Evolutionary conservation across 2,113 vertebrate species (phyloP).

Genomic region (Nesogale talazaci): DNA sequence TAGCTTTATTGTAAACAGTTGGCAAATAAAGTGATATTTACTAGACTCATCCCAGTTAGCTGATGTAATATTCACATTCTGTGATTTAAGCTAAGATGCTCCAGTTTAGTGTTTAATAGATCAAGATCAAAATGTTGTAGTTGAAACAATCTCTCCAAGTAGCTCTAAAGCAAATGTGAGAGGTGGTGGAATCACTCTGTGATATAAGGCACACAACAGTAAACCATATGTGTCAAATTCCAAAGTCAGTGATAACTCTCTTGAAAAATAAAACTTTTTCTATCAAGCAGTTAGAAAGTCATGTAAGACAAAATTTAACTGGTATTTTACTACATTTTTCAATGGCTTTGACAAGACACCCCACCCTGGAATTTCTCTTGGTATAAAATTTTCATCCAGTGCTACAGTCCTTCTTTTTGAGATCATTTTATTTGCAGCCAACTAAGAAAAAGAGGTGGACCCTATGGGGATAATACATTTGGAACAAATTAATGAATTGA

Average conservation of each 20-base stretch:
- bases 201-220: not conserved
- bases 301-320: not conserved
- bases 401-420: too few species aligned
- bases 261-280: not conserved
- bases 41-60: not conserved
- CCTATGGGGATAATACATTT: not conserved
- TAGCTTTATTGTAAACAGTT: not conserved
- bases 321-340: not conserved
- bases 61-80: not conserved
- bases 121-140: not conserved
- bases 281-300: not conserved
- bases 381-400: too few species aligned
- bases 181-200: not conserved
- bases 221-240: too few species aligned
- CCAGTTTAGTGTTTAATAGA: too few species aligned
- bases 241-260: not conserved
- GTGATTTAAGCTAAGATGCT: too few species aligned
- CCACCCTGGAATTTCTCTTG: too few species aligned
- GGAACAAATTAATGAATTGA: not conserved
- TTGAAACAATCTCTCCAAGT: not conserved
- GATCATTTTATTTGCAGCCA: not conserved
- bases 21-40: not conserved
- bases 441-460: not conserved
- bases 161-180: not conserved
- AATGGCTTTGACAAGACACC: too few species aligned